Percentiles rank a stretch among this genome's conserved stretches.
Conservation (phyloP, 2,113 vertebrate genomes). For the Melanostigma gelatinosum region DNA sequence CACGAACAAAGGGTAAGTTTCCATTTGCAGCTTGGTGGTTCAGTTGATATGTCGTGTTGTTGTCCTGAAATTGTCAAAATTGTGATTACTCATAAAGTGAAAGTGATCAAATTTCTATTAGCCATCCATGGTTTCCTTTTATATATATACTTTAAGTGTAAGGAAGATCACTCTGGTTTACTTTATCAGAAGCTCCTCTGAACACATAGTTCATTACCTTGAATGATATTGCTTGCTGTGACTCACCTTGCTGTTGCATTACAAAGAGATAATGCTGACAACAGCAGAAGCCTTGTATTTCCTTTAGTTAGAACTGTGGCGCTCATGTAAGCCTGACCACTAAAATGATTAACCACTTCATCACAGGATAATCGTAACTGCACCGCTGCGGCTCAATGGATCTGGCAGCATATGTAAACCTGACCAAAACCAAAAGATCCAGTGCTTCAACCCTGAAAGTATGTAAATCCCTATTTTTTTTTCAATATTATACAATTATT, state of each 20-base stretch:
- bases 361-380: conserved; percentile 69
- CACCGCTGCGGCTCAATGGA: conserved; percentile 73
- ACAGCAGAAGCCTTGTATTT: rapidly evolving
- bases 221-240: background rate
- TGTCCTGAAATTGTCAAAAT: background rate
- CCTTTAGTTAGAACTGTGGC: background rate
- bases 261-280: background rate
- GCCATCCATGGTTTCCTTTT: background rate
- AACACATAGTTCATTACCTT: background rate
- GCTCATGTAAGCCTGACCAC: background rate
- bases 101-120: background rate
- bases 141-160: background rate
- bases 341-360: background rate
- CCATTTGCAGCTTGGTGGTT: background rate
- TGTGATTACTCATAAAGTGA: too few relatives aligned
- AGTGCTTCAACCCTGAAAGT: conserved; percentile 52
- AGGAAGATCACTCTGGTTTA: background rate
- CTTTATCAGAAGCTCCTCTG: rapidly evolving
- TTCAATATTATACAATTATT: background rate
- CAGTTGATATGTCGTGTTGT: too few relatives aligned
- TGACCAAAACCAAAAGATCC: rapidly evolving
- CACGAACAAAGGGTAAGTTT: conserved; percentile 59
- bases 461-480: background rate
- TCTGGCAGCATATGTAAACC: conserved; percentile 60
- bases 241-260: background rate